A percentile compares a stretch with the other conserved stretches of the same genome.
Conservation (phyloP, 2,888 invertebrate species). For the Xestia ashworthii region DNA sequence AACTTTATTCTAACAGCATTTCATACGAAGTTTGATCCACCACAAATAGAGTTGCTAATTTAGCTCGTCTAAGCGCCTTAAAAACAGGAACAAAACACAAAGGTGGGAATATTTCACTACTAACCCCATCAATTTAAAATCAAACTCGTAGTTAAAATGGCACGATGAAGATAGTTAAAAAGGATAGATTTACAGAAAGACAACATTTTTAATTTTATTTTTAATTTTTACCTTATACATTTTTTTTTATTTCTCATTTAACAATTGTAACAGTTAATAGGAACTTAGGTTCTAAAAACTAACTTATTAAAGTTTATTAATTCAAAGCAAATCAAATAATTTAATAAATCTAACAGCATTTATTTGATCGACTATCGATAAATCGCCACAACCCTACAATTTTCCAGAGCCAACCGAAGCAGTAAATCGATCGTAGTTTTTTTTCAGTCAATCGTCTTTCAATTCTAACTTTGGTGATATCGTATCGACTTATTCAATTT, state of each 20-base stretch:
- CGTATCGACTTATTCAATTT: conserved; percentile 90
- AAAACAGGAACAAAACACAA: not conserved
- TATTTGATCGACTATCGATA: conserved; percentile 65
- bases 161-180: not conserved
- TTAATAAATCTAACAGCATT: not conserved
- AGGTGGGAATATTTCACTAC: not conserved
- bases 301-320: not conserved
- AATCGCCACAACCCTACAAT: conserved; percentile 56
- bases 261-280: too few species aligned
- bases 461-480: conserved; percentile 88
- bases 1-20: too few species aligned
- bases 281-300: not conserved
- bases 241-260: too few species aligned
- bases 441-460: conserved; percentile 86
- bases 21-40: too few species aligned
- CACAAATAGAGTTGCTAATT: too few species aligned
- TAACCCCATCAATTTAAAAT: not conserved
- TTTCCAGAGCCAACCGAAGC: conserved; percentile 76
- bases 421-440: conserved; percentile 85
- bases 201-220: too few species aligned
- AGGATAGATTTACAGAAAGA: not conserved
- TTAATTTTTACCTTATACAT: too few species aligned
- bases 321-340: not conserved
- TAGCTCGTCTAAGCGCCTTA: too few species aligned
- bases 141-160: not conserved